Evolutionary conservation across 2,797 vertebrate species (phyloP).

Genomic region (Rhinoraja longicauda): DNA sequence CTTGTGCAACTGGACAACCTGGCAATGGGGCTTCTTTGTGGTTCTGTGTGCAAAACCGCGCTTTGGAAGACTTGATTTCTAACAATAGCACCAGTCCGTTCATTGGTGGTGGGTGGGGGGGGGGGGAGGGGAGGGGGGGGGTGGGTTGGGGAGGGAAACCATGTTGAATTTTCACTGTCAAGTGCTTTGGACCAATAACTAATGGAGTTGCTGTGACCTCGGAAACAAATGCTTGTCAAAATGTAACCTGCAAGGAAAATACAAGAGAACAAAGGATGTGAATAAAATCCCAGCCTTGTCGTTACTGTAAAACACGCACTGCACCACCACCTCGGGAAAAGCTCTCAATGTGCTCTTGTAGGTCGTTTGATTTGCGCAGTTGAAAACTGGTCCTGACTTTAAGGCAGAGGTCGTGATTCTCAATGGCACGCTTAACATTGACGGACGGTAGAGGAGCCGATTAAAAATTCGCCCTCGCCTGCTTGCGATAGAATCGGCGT

Average conservation of each 20-base stretch:
- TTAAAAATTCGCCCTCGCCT: neutral
- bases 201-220: constrained; percentile 23
- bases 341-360: neutral
- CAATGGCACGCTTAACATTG: neutral
- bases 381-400: too few species aligned
- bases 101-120: neutral
- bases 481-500: too few species aligned
- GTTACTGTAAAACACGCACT: neutral
- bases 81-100: neutral
- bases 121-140: neutral
- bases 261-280: constrained; percentile 30
- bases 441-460: neutral
- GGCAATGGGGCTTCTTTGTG: neutral
- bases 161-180: neutral
- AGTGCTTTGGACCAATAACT: neutral
- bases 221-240: constrained; percentile 4
- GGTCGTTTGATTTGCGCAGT: neutral
- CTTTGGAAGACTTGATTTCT: neutral
- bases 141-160: neutral
- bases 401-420: neutral
- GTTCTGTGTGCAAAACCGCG: neutral
- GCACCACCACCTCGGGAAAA: neutral
- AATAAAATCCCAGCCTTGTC: constrained; percentile 21
- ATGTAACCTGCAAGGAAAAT: constrained; percentile 31
- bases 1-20: constrained; percentile 1